Conservation (phyloP, 1,140 invertebrate species). For the Frieseomelitta varia region DNA sequence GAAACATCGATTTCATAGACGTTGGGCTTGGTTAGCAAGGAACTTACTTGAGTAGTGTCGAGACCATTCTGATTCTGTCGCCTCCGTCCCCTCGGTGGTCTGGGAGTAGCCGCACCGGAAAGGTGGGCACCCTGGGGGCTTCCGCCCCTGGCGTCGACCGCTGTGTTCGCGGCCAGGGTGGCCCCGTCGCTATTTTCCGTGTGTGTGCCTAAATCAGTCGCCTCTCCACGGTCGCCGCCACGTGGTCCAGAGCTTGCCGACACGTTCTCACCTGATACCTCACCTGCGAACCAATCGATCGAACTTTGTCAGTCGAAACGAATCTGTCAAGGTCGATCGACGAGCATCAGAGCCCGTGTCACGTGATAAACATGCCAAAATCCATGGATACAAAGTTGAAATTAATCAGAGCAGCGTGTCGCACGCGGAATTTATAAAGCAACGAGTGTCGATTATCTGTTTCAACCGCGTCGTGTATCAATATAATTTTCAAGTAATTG, state of each 20-base stretch:
- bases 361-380: not conserved
- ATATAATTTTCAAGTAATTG: not conserved
- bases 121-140: slow-evolving; percentile 80
- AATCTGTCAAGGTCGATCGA: not conserved
- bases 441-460: not conserved
- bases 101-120: slow-evolving; percentile 76
- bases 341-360: not conserved
- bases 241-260: slow-evolving; percentile 75
- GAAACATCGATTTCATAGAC: not conserved
- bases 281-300: slow-evolving; percentile 71
- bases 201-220: slow-evolving; percentile 79
- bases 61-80: slow-evolving; percentile 80
- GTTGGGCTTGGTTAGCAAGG: no score
- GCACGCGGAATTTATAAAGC: not conserved
- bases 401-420: not conserved
- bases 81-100: slow-evolving; percentile 76
- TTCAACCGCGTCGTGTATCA: not conserved
- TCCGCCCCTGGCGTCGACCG: slow-evolving; percentile 80
- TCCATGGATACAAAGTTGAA: not conserved
- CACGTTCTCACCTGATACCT: slow-evolving; percentile 79
- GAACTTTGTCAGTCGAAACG: not conserved
- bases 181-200: slow-evolving; percentile 78
- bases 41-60: slow-evolving; percentile 78
- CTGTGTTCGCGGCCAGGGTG: slow-evolving; percentile 81
- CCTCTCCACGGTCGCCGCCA: slow-evolving; percentile 78